Evolutionary conservation across 2,888 invertebrate species (phyloP), one percentile per base, ranked within the genome.

Genomic region (Rhamnusium bicolor): DNA sequence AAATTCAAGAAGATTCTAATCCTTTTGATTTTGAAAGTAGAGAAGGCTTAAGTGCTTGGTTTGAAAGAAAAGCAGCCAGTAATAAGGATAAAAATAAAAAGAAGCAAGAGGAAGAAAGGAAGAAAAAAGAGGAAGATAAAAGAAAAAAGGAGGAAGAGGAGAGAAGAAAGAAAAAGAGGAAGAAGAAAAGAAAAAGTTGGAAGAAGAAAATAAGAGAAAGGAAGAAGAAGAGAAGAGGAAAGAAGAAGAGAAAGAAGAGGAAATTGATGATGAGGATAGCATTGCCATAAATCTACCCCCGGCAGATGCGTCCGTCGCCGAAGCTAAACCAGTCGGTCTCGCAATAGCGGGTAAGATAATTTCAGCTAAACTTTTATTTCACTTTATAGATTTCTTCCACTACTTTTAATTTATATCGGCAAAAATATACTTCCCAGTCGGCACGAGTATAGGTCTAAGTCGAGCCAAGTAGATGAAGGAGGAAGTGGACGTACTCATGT

Each of bases 291-390:
- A 90, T 74, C 87, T 89, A 2, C 91, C 92, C 1, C 89, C 90
- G 12, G 90, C 90, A 71, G 91, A 91, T 73, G 91, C 92, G 12
- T 91, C 92, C 0, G 92, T 94, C 14, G 94, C 94, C 21, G 94
- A 94, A 87, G 94, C 94, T 0, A 94, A 93, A 81, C 94, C 94
- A 69, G 90, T 94, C 54, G 94, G 94, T 49, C 83, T 89, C 62
- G 88, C 89, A 29, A 83, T 89, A 63, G 89, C 89, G 78, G 88
- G 88, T 88, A 81, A 70, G 60, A 18, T 8, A 40, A n/a, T n/a
- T n/a, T n/a, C n/a, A n/a, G n/a, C n/a, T 12, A n/a, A 5, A 10
- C 2, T 14, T 24, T 24, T 24, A 4, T n/a, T n/a, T n/a, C n/a
- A n/a, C n/a, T 24, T 24, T 24, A 24, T 24, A 24, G 6, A 24